Conservation (phyloP, 1,140 invertebrate genomes). For the Myzus persicae region DNA sequence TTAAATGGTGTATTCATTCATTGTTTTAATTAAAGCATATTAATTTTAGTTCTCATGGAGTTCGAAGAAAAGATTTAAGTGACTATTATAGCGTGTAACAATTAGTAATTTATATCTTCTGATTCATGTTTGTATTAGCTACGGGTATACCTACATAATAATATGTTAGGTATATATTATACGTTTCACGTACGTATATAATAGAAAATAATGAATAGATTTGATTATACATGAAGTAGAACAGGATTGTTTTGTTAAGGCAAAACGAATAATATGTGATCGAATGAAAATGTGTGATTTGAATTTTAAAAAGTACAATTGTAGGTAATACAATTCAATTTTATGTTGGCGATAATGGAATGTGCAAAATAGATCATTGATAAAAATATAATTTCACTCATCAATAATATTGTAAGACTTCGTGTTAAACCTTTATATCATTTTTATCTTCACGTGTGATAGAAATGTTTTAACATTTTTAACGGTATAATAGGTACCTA, state of each 20-base stretch:
- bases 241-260: constrained; percentile 25
- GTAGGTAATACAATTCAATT: background rate
- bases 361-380: background rate
- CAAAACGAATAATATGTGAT: constrained; percentile 14
- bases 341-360: background rate
- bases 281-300: constrained; percentile 11
- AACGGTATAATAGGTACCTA: background rate
- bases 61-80: background rate
- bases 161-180: background rate
- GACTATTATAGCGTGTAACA: background rate
- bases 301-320: constrained; percentile 25
- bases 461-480: background rate
- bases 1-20: background rate
- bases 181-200: background rate
- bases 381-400: background rate
- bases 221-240: constrained; percentile 41
- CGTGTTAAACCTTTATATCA: background rate
- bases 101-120: constrained; percentile 11
- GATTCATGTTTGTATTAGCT: background rate
- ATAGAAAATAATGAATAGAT: constrained; percentile 37
- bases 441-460: background rate
- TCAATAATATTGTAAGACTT: background rate
- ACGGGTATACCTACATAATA: background rate
- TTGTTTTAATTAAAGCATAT: background rate
- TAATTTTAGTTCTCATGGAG: constrained; percentile 10